These are phyloP conservation scores for Platichthys stellatus DNA, from an alignment of 2,113 vertebrate species.

Conservation along the genomic window DNA sequence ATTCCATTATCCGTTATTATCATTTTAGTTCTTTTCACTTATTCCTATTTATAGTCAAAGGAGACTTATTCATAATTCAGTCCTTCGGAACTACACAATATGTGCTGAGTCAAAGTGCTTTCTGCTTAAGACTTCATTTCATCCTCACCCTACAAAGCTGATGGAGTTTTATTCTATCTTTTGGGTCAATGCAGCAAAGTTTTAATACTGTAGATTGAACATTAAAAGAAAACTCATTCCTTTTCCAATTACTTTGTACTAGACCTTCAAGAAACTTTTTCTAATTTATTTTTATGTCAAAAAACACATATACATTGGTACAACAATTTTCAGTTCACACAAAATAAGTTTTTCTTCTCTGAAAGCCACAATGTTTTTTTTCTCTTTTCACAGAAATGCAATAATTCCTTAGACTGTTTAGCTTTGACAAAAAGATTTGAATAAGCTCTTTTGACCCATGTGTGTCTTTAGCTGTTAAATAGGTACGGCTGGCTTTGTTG, in stretches of 20 bases:
- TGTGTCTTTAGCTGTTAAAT: too few relatives aligned
- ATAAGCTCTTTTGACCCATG: too few relatives aligned
- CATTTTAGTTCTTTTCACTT: not conserved
- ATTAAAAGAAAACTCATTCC: too few relatives aligned
- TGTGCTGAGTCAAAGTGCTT: not conserved
- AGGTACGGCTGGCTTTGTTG: too few relatives aligned
- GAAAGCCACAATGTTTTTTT: not conserved
- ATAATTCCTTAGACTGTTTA: not conserved
- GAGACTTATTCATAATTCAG: not conserved
- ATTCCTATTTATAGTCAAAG: not conserved
- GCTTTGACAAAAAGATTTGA: too few relatives aligned
- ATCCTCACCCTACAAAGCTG: not conserved
- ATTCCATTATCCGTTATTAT: not conserved
- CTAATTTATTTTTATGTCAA: not conserved
- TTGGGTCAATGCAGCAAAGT: not conserved
- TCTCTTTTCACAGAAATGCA: not conserved
- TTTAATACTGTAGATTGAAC: not conserved
- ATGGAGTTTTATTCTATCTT: not conserved
- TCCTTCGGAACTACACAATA: not conserved
- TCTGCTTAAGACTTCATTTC: not conserved
- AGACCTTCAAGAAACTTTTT: too few relatives aligned
- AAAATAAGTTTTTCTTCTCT: not conserved
- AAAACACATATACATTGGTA: not conserved
- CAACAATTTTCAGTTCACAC: not conserved
- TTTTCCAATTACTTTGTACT: not conserved